Evolutionary conservation across 2,797 vertebrate species (phyloP), one percentile per base, ranked within the genome.

Genomic region (Apogon hyalosoma): DNA sequence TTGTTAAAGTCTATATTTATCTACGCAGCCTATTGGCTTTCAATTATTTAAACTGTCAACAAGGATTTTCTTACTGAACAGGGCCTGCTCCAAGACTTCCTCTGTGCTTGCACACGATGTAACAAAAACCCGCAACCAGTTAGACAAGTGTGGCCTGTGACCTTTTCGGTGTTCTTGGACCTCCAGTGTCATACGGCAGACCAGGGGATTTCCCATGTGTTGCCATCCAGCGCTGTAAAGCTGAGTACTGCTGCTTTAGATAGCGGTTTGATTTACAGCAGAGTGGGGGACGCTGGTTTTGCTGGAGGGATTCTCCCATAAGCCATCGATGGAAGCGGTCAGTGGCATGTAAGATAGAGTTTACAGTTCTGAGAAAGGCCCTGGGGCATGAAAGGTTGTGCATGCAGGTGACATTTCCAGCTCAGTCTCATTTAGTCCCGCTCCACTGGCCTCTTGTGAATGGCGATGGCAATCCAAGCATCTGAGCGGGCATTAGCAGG

Each of bases 361-460:
- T 90, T 85, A 85, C 81, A 86, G 80, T 92, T 93, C 90, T 87
- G 70, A 86, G 89, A 93, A 92, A 62, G 79, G 55, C 75, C 73
- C 65, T 3, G 51, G 86, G 87, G 79, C 59, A 57, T 71, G 74
- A 86, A 90, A 90, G 90, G 89, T 90, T 91, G 85, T 67, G 87
- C 75, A 80, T 7, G 81, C 82, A 86, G 75, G 82, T 86, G 89
- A 91, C 88, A 91, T 91, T 88, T 90, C 72, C 79, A 85, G 38
- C 63, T 69, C 45, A n/a, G 77, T 69, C 82, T 80, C 83, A 82
- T 83, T 88, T 87, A 67, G 83, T 75, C 73, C 52, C 33, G 69
- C 60, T 15, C 53, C 1, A 45, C 49, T 69, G 82, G 72, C 64
- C 70, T 69, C 79, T 69, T 60, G 43, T 77, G 84, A 87, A 82